Percentiles rank a stretch among this genome's conserved stretches.
These are phyloP conservation scores for Acipenser oxyrinchus DNA, from an alignment of 2,797 vertebrate genomes.

Conservation along the genomic window DNA sequence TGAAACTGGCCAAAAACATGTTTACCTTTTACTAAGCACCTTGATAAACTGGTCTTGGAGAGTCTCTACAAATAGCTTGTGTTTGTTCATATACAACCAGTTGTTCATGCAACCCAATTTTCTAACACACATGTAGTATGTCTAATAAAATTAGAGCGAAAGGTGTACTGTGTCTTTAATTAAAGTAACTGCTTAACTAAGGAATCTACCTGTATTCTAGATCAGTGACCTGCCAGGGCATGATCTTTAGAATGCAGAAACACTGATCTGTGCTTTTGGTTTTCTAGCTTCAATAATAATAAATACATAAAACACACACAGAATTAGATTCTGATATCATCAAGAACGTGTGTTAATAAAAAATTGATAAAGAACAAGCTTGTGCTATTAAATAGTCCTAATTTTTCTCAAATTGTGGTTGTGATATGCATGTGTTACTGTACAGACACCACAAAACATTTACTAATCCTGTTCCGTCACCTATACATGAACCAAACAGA, in stretches of 20 bases:
- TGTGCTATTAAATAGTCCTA: no score
- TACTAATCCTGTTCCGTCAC: no score
- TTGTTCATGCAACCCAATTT: neutral
- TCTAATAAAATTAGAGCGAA: neutral
- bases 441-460: no score
- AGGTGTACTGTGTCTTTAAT: neutral
- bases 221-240: neutral
- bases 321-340: no score
- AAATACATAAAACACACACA: neutral
- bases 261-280: no score
- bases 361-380: no score
- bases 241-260: no score
- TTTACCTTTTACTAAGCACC: neutral
- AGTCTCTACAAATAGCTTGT: neutral
- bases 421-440: no score
- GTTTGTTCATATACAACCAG: neutral
- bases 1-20: neutral
- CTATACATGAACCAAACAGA: no score
- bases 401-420: no score
- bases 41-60: neutral
- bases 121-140: neutral
- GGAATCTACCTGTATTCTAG: neutral
- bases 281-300: no score
- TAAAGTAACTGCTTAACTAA: neutral
- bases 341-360: no score